Evolutionary conservation across 1,140 invertebrate genomes (phyloP), one percentile per base, ranked within the genome.

Genomic region (Pachyrhynchus sulphureomaculatus): DNA sequence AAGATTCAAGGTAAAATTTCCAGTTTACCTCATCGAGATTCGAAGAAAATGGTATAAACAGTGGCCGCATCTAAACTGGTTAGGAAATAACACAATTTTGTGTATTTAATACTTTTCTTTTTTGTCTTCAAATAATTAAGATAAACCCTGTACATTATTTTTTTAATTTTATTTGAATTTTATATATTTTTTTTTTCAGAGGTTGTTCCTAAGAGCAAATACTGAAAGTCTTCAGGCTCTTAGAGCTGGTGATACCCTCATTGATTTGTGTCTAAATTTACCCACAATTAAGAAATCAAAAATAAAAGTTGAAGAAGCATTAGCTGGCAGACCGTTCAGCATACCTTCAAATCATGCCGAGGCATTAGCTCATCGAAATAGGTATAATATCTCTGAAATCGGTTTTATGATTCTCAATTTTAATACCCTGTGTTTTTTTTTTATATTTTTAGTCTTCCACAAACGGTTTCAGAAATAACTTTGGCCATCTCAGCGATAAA

Each of bases 401-500:
- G 12, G 8, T 12, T 39, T 26, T 54, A 15, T 9, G 34, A 17
- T 54, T 37, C 21, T 15, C 13, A 37, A n/a, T 5, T 17, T 20
- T 10, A 6, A 52, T 1, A 37, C 15, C 4, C 9, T 26, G 23
- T 47, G 21, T 13, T n/a, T 29, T 23, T 49, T 2, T 23, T 29
- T 23, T 55, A 24, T 41, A 3, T 49, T 69, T 82, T 81, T 65
- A 94, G 89, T 67, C 81, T 90, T 44, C 87, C 90, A 68, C 83
- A 85, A 54, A 79, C 93, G 24, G 83, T 92, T 18, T 88, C 88
- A 63, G 94, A 96, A 72, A 86, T 95, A 36, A 87, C 86, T 39
- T 86, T 95, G 41, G 86, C 93, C 32, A 88, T 87, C 70, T 86
- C 87, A 65, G 91, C 92, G 1, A 81, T 95, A 55, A 89, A 89